Evolutionary conservation across 2,888 invertebrate genomes (phyloP).

Genomic region (Eristalis intricaria): DNA sequence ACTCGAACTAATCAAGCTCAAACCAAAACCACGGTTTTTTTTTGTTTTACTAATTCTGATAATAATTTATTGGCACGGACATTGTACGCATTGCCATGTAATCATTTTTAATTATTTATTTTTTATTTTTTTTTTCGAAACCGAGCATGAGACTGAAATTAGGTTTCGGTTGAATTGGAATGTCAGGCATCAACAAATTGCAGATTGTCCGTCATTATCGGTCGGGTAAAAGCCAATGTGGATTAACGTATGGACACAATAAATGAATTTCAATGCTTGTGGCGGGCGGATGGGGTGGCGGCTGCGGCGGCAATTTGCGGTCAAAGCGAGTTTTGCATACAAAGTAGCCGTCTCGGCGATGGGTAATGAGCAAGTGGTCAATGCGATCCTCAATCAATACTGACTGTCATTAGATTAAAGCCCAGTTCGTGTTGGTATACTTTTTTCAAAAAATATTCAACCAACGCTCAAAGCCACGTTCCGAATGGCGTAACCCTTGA

Average conservation of each 20-base stretch:
- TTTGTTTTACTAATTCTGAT: not conserved
- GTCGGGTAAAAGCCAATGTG: constrained; percentile 39
- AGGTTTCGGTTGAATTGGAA: constrained; percentile 2
- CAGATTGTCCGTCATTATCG: constrained; percentile 37
- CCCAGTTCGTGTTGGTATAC: constrained; percentile 26
- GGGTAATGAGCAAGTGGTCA: not conserved
- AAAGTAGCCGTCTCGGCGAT: not conserved
- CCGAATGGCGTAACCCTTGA: not conserved
- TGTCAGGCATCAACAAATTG: constrained; percentile 30
- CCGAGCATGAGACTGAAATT: not conserved
- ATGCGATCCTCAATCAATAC: not conserved
- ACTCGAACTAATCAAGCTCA: not conserved
- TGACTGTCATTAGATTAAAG: constrained; percentile 24
- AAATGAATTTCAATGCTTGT: not conserved
- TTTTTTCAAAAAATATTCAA: not conserved
- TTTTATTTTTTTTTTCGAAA: not conserved
- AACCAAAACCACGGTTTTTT: not conserved
- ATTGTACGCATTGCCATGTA: not conserved
- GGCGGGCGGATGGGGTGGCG: not conserved
- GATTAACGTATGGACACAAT: constrained; percentile 35
- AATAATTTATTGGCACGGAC: not conserved
- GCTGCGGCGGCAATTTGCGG: not conserved
- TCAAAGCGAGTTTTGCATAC: not conserved
- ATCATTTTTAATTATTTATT: not conserved
- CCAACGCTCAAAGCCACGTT: not conserved